Evolutionary conservation across 2,797 vertebrate genomes (phyloP).

Genomic region (Carcharodon carcharias): DNA sequence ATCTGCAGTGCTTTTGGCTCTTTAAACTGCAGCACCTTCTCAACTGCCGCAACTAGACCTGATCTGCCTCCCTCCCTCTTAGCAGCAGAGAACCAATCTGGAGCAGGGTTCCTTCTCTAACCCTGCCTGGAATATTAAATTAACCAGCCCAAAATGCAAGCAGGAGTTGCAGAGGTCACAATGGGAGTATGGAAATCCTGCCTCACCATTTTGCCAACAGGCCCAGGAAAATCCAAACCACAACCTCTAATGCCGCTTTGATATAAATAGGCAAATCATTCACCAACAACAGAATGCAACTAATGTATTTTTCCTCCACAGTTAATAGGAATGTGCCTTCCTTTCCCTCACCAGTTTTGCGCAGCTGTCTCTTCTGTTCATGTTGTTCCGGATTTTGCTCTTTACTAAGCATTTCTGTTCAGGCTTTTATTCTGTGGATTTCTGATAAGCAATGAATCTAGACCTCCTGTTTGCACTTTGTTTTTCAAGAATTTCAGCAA

Average conservation of each 20-base stretch:
- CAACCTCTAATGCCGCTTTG: not conserved
- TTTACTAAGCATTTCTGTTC: not conserved
- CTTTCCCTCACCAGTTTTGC: not conserved
- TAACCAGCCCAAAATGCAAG: not conserved
- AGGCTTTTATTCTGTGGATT: not conserved
- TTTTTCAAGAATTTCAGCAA: slow-evolving; percentile 15
- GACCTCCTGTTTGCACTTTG: slow-evolving; percentile 2
- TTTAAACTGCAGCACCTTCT: not conserved
- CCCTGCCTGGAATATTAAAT: not conserved
- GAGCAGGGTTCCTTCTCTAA: not conserved
- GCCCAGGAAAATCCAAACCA: not conserved
- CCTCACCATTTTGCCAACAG: not conserved
- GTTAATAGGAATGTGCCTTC: too few species aligned
- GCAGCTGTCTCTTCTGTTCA: not conserved
- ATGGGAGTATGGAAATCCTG: not conserved
- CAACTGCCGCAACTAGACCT: not conserved
- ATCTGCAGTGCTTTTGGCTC: not conserved
- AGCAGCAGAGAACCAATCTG: not conserved
- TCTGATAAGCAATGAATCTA: not conserved
- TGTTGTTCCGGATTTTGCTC: not conserved
- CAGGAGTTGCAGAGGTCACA: not conserved
- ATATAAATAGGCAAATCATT: not conserved
- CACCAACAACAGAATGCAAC: not conserved
- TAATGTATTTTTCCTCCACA: not conserved
- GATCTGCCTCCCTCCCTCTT: not conserved